Evolutionary conservation across 2,113 vertebrate species (phyloP), one percentile per base, ranked within the genome.

Genomic region (Scomber scombrus): DNA sequence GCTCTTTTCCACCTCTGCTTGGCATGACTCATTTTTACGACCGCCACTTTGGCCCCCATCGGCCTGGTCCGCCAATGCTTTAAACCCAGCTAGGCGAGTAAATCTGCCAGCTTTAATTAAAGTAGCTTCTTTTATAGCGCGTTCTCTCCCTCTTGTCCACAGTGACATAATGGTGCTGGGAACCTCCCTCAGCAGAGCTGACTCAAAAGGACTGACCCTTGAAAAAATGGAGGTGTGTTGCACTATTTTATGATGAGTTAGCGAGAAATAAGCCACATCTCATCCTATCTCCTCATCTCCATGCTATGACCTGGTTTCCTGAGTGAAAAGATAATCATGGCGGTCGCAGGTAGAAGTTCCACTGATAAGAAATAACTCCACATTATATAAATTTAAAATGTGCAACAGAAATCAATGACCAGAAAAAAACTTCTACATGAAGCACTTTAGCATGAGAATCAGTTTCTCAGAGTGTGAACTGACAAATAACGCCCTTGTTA

Each of bases 51-150:
- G 85, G 88, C 80, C 86, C 87, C 78, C 54, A 45, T 75, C 82
- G 40, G 87, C 68, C 69, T 58, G 15, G 58, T 47, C 86, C 26
- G 65, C 80, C 78, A 67, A 66, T 71, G 83, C 86, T 89, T 91
- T 92, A 89, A 92, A 91, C 79, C 72, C 82, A 86, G 82, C 72
- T 70, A 21, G 72, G 81, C 86, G 23, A 85, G 89, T 94, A 93
- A 93, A 95, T 93, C 92, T 95, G 92, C 84, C 91, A 86, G 81
- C 85, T 90, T 92, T 92, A 94, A 95, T 95, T 95, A 95, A 92
- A 94, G 93, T 69, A 73, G 89, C 85, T 88, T 84, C 81, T 90
- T 91, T 90, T 87, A 77, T 82, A 73, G 50, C 54, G 13, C 81
- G 64, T 76, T 86, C 56, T 49, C 70, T 60, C 54, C 56, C 73